Percentiles rank a stretch among this genome's conserved stretches.
These are phyloP conservation scores for Callaeas wilsoni DNA, from an alignment of 2,113 vertebrate genomes.

Conservation along the genomic window DNA sequence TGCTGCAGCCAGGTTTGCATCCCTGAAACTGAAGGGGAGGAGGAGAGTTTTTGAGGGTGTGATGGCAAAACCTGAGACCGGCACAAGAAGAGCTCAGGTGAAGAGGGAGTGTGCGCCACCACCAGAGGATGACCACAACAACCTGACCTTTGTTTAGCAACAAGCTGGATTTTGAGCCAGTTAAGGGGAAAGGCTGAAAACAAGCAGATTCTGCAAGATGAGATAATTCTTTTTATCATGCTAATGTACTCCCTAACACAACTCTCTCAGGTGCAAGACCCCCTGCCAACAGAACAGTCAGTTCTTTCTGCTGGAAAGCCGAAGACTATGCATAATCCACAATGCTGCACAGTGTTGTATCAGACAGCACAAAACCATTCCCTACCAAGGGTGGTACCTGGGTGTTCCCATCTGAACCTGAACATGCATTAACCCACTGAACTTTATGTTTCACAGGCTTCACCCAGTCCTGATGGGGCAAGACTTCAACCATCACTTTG, in stretches of 20 bases:
- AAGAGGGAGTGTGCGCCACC: too few relatives aligned
- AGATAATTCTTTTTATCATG: neutral
- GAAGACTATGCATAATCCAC: neutral
- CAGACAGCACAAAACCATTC: neutral
- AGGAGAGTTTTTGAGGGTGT: neutral
- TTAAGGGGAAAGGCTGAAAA: neutral
- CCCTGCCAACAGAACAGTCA: rapidly evolving
- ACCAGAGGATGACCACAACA: neutral
- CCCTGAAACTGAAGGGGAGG: neutral
- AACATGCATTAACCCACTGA: rapidly evolving
- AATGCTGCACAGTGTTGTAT: neutral
- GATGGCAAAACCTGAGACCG: neutral
- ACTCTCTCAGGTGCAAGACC: neutral
- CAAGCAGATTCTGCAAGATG: neutral
- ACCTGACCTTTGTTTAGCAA: neutral
- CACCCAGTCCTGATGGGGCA: too few relatives aligned
- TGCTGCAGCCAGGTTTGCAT: neutral
- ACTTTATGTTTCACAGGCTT: neutral
- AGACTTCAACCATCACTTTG: neutral
- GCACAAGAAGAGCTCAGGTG: neutral
- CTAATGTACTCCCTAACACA: neutral
- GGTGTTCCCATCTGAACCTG: rapidly evolving
- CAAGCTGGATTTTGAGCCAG: neutral
- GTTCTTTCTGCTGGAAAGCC: too few relatives aligned
- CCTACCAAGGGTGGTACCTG: rapidly evolving